These are phyloP conservation scores for Phoxinus dragarum DNA, from an alignment of 2,797 vertebrate species.

Conservation along the genomic window DNA sequence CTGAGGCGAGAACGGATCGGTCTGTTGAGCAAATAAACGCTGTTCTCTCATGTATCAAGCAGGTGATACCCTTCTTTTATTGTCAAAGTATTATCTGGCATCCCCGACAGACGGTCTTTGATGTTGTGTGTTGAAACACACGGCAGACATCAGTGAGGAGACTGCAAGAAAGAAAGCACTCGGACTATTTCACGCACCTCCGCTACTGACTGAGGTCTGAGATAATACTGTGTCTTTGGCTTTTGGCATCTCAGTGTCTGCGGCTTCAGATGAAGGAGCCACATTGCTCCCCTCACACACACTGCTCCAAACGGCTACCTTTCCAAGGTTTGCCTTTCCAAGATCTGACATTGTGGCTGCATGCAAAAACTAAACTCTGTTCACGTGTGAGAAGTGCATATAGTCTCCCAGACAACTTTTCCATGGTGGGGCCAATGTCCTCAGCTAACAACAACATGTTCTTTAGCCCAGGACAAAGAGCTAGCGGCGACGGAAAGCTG, in stretches of 20 bases:
- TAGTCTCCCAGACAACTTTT: background rate
- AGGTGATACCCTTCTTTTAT: constrained; percentile 39
- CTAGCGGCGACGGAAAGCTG: too few species aligned
- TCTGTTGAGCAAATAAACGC: constrained; percentile 12
- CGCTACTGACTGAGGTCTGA: constrained; percentile 48
- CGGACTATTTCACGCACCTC: constrained; percentile 60
- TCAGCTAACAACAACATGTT: background rate
- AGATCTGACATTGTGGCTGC: constrained; percentile 19
- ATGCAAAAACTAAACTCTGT: background rate
- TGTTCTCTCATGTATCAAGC: constrained; percentile 28
- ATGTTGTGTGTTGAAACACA: constrained; percentile 21
- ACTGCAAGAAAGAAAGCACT: constrained; percentile 52
- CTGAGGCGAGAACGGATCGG: constrained; percentile 4
- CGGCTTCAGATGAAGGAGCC: constrained; percentile 58
- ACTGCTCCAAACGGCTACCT: constrained; percentile 42
- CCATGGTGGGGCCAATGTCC: background rate
- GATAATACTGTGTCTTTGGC: constrained; percentile 59
- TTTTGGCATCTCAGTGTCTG: constrained; percentile 60
- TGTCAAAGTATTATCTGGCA: constrained; percentile 32
- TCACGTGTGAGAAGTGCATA: background rate
- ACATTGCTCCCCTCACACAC: constrained; percentile 60
- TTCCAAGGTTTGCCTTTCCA: constrained; percentile 39
- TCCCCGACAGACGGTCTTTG: constrained; percentile 23
- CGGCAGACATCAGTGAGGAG: constrained; percentile 40
- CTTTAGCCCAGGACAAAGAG: too few species aligned